Evolutionary conservation across 2,797 vertebrate species (phyloP).

Genomic region (Gymnothorax reevesii): DNA sequence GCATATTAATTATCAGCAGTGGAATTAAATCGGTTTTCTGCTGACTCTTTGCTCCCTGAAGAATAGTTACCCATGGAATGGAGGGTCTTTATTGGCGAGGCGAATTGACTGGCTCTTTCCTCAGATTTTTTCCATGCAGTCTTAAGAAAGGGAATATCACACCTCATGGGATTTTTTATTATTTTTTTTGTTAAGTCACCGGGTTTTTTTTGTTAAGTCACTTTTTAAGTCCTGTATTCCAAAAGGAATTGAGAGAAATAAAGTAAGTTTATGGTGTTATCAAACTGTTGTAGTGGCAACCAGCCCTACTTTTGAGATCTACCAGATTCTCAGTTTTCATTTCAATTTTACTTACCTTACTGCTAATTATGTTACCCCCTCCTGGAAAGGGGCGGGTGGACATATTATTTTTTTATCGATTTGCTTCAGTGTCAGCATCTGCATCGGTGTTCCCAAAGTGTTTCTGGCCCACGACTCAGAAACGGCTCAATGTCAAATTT

Average conservation of each 20-base stretch:
- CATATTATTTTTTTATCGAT: too few relatives aligned
- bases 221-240: background rate
- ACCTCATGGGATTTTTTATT: background rate
- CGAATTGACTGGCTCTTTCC: background rate
- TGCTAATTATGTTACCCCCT: too few relatives aligned
- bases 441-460: too few relatives aligned
- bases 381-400: too few relatives aligned
- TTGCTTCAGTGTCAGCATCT: too few relatives aligned
- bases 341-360: too few relatives aligned
- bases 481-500: too few relatives aligned
- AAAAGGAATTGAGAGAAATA: background rate
- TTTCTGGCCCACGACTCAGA: too few relatives aligned
- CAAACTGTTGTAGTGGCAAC: too few relatives aligned
- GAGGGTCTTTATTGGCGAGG: background rate
- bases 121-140: background rate
- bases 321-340: too few relatives aligned
- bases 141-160: background rate
- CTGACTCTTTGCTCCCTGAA: background rate
- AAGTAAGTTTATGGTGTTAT: background rate
- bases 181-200: background rate
- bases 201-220: background rate
- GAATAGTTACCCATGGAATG: background rate
- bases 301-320: too few relatives aligned
- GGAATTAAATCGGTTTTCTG: background rate
- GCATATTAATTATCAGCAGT: constrained; percentile 22